Conservation (phyloP, 2,113 vertebrate genomes). For the Cottus gobio region DNA sequence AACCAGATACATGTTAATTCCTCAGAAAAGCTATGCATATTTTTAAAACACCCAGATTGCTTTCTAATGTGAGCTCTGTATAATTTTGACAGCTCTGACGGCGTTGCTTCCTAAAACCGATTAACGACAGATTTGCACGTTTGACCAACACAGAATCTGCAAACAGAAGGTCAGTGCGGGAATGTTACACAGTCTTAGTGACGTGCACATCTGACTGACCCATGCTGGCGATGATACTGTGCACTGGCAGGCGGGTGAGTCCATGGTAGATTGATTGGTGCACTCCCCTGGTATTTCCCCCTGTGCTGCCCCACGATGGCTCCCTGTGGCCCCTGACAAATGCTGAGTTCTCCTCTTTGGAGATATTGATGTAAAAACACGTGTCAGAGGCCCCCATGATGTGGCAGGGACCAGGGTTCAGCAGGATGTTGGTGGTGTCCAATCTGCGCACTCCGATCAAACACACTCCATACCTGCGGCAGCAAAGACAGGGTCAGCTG, state of each 20-base stretch:
- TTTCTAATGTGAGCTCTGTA: conserved; percentile 25
- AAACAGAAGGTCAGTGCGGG: conserved; percentile 44
- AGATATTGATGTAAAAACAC: conserved; percentile 89
- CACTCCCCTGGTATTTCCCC: conserved; percentile 74
- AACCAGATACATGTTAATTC: conserved; percentile 35
- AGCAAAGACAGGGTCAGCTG: conserved; percentile 10
- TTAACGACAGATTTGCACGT: conserved; percentile 23
- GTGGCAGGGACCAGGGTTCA: conserved; percentile 87
- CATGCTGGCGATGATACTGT: conserved; percentile 90
- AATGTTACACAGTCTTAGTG: conserved; percentile 39
- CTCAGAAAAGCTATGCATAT: conserved; percentile 11
- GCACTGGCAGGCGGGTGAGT: conserved; percentile 86
- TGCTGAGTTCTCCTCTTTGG: conserved; percentile 89
- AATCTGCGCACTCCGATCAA: conserved; percentile 85
- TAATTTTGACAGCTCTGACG: conserved; percentile 6
- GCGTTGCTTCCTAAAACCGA: background rate
- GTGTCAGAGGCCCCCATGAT: conserved; percentile 87
- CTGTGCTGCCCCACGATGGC: conserved; percentile 70
- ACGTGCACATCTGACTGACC: conserved; percentile 74
- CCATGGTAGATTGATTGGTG: conserved; percentile 86
- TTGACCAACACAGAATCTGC: conserved; percentile 14
- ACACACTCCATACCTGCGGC: conserved; percentile 85
- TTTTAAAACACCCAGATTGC: conserved; percentile 11
- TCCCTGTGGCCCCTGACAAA: conserved; percentile 85
- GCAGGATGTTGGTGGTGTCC: conserved; percentile 85